Percentiles rank a stretch among this genome's conserved stretches.
Evolutionary conservation across 2,797 vertebrate species (phyloP).

Genomic region (Rhodeus uyekii): DNA sequence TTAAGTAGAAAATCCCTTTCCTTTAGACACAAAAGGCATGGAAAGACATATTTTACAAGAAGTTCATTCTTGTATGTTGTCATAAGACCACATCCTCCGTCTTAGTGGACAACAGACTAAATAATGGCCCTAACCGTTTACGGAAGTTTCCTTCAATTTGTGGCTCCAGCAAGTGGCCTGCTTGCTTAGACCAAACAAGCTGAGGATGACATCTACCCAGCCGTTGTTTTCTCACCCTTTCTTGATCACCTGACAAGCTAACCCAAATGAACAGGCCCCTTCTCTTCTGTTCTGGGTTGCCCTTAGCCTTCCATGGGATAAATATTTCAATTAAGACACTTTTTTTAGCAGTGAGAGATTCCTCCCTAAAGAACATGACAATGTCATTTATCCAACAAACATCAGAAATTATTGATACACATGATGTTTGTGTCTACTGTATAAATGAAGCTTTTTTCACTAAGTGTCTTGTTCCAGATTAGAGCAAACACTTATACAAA

Average conservation of each 20-base stretch:
- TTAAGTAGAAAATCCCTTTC: constrained; percentile 14
- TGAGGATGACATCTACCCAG: constrained; percentile 50
- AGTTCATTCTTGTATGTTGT: constrained; percentile 33
- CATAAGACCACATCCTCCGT: constrained; percentile 37
- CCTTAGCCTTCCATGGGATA: constrained; percentile 55
- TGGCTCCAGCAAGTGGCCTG: constrained; percentile 20
- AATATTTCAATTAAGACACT: constrained; percentile 75
- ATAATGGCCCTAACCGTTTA: constrained; percentile 38
- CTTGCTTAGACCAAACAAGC: constrained; percentile 41
- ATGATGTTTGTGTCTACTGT: constrained; percentile 23
- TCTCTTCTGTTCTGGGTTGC: constrained; percentile 55
- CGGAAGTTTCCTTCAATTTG: constrained; percentile 44
- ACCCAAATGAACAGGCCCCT: constrained; percentile 38
- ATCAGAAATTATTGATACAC: constrained; percentile 68
- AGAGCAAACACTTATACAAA: constrained; percentile 29
- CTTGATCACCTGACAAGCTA: constrained; percentile 60
- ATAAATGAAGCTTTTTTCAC: not conserved
- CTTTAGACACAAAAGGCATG: constrained; percentile 26
- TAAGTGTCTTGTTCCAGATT: not conserved
- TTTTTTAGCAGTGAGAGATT: constrained; percentile 70
- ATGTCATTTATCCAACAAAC: constrained; percentile 73
- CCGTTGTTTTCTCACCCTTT: constrained; percentile 65
- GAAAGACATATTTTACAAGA: constrained; percentile 27
- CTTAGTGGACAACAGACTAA: constrained; percentile 40
- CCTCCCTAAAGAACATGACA: constrained; percentile 66